phyloP scores from a whole-genome alignment of 1,140 invertebrate species.

The Artemia franciscana region DNA sequence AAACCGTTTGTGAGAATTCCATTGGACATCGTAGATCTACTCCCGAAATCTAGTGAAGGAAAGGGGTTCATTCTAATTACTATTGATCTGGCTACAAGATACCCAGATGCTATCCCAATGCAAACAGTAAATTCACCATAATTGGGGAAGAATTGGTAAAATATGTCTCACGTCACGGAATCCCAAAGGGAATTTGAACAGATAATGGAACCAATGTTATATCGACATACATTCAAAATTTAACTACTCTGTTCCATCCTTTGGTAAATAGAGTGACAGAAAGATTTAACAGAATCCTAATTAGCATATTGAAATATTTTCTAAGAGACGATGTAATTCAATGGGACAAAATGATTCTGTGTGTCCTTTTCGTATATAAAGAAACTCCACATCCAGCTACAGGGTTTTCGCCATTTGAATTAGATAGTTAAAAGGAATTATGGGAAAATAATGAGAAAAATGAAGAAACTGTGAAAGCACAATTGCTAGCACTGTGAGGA shows the following conservation, averaged over 20 bases:
- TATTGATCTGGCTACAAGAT: neutral
- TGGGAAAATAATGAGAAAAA: no score
- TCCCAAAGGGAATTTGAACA: constrained; percentile 11
- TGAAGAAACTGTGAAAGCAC: no score
- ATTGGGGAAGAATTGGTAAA: neutral
- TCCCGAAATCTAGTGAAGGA: neutral
- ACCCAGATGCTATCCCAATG: neutral
- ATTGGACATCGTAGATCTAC: neutral
- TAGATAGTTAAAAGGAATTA: no score
- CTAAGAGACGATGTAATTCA: neutral
- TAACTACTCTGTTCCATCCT: constrained; percentile 9
- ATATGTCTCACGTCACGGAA: constrained; percentile 12
- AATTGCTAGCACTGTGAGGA: no score
- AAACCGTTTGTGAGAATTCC: neutral
- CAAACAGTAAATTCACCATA: neutral
- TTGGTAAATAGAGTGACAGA: constrained; percentile 8
- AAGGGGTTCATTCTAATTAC: neutral
- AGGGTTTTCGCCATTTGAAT: neutral
- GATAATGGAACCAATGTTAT: constrained; percentile 14
- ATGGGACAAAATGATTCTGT: constrained; percentile 2
- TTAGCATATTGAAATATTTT: constrained; percentile 6
- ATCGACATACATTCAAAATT: constrained; percentile 2
- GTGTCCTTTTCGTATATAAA: constrained; percentile 8
- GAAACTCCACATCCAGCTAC: neutral
- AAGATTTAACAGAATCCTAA: constrained; percentile 4